Evolutionary conservation across 2,888 invertebrate species (phyloP).

Genomic region (Listrodromus nycthemerus): DNA sequence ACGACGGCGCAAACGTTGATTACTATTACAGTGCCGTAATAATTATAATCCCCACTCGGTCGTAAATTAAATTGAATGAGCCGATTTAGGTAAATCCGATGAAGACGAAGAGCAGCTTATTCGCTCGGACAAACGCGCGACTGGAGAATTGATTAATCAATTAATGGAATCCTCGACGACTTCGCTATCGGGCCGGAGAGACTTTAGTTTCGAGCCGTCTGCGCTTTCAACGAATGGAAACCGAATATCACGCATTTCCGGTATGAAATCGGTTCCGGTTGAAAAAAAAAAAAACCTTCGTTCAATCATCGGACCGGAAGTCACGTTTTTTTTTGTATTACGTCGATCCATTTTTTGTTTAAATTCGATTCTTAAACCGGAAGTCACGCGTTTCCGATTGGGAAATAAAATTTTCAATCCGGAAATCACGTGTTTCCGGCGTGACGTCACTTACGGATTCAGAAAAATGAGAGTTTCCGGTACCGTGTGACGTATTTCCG

Average conservation of each 20-base stretch:
- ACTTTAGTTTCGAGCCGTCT: background rate
- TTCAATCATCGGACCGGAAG: no score
- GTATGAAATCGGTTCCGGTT: background rate
- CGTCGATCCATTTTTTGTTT: no score
- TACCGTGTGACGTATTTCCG: no score
- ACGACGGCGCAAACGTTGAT: conserved; percentile 6
- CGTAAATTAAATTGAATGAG: conserved; percentile 19
- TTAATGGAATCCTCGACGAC: background rate
- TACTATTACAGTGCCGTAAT: conserved; percentile 17
- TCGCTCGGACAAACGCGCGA: conserved; percentile 25
- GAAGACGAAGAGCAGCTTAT: background rate
- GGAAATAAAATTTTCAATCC: no score
- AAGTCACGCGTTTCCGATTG: no score
- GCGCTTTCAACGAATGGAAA: background rate
- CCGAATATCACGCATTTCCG: background rate
- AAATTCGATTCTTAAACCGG: no score
- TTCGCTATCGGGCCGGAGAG: background rate
- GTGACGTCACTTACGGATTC: no score
- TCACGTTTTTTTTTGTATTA: no score
- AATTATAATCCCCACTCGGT: conserved; percentile 5
- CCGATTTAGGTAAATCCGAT: background rate
- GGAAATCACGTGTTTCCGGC: no score
- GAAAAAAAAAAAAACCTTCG: no score
- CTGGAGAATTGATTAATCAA: conserved; percentile 40
- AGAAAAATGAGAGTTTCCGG: no score